Evolutionary conservation across 1,140 invertebrate species (phyloP), one percentile per base, ranked within the genome.

Genomic region (Nasonia vitripennis): DNA sequence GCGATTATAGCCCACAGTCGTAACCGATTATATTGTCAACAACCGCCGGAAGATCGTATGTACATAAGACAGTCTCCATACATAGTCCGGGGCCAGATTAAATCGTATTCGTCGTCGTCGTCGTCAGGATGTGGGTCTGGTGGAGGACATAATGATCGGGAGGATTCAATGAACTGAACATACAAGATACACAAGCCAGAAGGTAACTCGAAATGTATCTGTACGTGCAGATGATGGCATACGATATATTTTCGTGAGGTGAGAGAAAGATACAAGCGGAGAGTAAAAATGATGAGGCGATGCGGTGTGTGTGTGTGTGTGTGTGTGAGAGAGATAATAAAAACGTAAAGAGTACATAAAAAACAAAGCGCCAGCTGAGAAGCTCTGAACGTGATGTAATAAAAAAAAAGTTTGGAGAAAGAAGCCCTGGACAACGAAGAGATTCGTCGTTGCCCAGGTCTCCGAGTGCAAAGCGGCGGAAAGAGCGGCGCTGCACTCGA

Each of bases 161-260:
- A 75, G 77, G 75, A 67, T 77, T 77, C 55, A 31, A 85, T 81
- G 79, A 81, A 77, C 74, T 85, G 48, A 81, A 82, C 12, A 51
- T 20, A 81, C 68, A 71, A 48, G 41, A 74, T 37, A 74, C 41
- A 71, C 51, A 75, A 81, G 79, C 79, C 17, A 62, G 10, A 79
- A 79, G 1, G 20, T 73, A 71, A 71, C 17, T 62, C 55, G 55
- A 62, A 3, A n/a, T 51, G 48, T 14, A 14, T 51, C 6, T 62
- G 5, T 62, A 62, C 5, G 17, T 7, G 14, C 20, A 20, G 20
- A 62, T 62, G 55, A 17, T 62, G 51, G 51, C 17, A 55, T 55
- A 55, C 51, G 51, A 62, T 62, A 62, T 20, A 62, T 37, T 27
- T 27, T 62, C 55, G 55, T 62, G 55, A 62, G 55, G 55, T 62